Evolutionary conservation across 2,113 vertebrate species (phyloP), one percentile per base, ranked within the genome.

Genomic region (Gymnogyps californianus): DNA sequence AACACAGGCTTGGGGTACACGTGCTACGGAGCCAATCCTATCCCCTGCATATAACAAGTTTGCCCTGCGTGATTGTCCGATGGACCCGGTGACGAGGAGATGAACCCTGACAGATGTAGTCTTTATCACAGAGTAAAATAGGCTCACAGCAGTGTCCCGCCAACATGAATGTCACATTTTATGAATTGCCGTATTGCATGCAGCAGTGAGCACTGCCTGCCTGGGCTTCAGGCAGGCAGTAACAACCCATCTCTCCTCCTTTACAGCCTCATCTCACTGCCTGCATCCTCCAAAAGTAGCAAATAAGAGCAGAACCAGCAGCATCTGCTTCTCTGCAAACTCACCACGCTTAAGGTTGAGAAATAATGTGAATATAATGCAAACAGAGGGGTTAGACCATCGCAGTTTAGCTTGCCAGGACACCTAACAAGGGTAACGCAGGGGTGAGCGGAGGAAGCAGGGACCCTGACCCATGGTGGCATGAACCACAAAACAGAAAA

Each of bases 91-190:
- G 16, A 80, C 0, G 13, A 93, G 83, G 77, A 91, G 70, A 59
- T 62, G 88, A 75, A 69, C 89, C 83, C 95, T 93, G 93, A 83
- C 94, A 96, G 88, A 84, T 82, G 90, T 65, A 92, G 64, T 87
- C 92, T 97, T 97, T 90, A 97, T 90, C 89, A 91, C 3, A 1
- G 93, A 93, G 79, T 71, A 87, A 94, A 97, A 96, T 2, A 87
- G 95, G 67, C 74, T 96, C 95, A 16, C 87, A 94, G 94, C 79
- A 81, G 87, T 20, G 71, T 87, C 89, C 81, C 21, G 7, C 87
- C 91, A 90, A 93, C 82, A 40, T 4, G 75, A 96, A 89, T 88
- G 94, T 90, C 95, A 94, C 31, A 17, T 94, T 97, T 97, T 95
- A 93, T 81, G 87, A 96, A 94, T 22, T 82, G 95, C 89, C 7